Percentiles rank a stretch among this genome's conserved stretches.
Evolutionary conservation across 2,113 vertebrate species (phyloP).

Genomic region (Ploceus nigricollis): DNA sequence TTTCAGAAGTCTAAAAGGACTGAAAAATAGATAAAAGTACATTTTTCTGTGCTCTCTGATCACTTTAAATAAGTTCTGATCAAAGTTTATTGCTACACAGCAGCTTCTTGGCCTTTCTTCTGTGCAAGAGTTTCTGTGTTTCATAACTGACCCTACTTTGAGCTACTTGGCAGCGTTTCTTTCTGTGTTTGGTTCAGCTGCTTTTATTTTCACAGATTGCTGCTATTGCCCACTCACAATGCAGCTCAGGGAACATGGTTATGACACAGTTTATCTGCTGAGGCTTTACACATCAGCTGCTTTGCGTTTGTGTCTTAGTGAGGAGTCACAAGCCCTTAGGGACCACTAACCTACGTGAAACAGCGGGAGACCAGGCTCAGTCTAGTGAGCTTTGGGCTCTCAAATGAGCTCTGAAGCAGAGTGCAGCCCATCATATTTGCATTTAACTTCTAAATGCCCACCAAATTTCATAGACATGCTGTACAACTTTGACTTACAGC

Average conservation of each 20-base stretch:
- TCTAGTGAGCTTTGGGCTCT: not conserved
- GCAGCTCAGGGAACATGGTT: not conserved
- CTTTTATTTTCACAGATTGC: not conserved
- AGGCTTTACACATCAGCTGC: not conserved
- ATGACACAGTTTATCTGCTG: not conserved
- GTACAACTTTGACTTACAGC: not conserved
- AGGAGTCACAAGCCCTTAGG: not conserved
- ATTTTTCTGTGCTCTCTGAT: not conserved
- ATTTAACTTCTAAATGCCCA: not conserved
- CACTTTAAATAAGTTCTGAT: not conserved
- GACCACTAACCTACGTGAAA: not conserved
- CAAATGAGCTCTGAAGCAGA: not conserved
- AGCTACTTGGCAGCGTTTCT: not conserved
- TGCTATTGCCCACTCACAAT: not conserved
- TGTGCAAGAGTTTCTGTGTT: not conserved
- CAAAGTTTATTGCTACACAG: not conserved
- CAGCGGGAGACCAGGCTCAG: not conserved
- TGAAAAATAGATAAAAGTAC: not conserved
- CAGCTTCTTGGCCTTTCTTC: not conserved
- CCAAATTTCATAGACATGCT: not conserved
- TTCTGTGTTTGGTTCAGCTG: not conserved
- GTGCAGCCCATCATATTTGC: not conserved
- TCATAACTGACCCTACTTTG: not conserved
- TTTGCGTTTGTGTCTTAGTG: not conserved
- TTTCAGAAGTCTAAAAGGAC: not conserved